Percentiles rank a stretch among this genome's conserved stretches.
Evolutionary conservation across 2,797 vertebrate genomes (phyloP).

Genomic region (Pelodytes ibericus): DNA sequence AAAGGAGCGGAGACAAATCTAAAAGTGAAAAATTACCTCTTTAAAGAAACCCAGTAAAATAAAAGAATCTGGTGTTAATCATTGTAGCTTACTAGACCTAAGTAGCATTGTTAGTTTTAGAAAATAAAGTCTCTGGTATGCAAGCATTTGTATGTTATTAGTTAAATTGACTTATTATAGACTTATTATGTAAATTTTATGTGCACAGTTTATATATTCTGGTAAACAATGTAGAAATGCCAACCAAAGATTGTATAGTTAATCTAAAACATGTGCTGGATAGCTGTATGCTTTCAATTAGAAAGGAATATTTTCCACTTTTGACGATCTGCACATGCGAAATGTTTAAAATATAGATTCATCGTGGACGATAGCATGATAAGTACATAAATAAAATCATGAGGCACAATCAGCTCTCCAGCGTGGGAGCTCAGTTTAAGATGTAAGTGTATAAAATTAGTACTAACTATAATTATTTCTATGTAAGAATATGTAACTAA

Average conservation of each 20-base stretch:
- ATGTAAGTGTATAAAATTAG: conserved; percentile 1
- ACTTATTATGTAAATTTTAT: conserved; percentile 54
- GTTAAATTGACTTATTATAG: conserved; percentile 50
- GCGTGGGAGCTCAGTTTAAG: conserved; percentile 6
- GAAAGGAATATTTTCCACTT: conserved; percentile 41
- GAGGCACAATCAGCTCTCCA: neutral
- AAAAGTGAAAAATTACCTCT: conserved; percentile 30
- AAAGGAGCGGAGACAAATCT: neutral
- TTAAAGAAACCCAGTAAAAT: conserved; percentile 28
- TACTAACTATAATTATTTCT: neutral
- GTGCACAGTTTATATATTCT: conserved; percentile 52
- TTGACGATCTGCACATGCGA: conserved; percentile 42
- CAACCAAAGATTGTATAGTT: conserved; percentile 44
- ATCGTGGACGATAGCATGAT: conserved; percentile 23
- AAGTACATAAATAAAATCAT: conserved; percentile 32
- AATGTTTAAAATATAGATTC: conserved; percentile 53
- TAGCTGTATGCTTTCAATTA: conserved; percentile 48
- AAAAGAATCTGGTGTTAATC: conserved; percentile 15
- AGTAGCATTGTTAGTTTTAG: conserved; percentile 15
- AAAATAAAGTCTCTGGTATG: conserved; percentile 26
- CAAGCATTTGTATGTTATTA: conserved; percentile 51
- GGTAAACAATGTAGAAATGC: conserved; percentile 54
- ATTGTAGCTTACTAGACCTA: conserved; percentile 9
- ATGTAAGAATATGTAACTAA: neutral
- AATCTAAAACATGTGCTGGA: conserved; percentile 45